Percentiles rank a stretch among this genome's conserved stretches.
Evolutionary conservation across 1,140 invertebrate genomes (phyloP).

Genomic region (Proctacanthus coquilletti): DNA sequence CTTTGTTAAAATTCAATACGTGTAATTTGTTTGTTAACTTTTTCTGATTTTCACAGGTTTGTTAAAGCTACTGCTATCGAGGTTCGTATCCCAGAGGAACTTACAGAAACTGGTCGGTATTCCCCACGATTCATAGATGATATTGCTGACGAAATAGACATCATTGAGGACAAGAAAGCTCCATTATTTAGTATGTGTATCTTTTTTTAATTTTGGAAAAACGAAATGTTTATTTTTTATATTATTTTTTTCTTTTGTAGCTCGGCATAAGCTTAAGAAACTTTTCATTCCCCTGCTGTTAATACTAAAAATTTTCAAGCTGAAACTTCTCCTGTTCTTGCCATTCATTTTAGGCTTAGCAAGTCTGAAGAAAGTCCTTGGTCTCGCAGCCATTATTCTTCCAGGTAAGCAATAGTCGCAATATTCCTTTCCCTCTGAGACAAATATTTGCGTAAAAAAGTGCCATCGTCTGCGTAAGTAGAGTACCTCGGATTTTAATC

Average conservation of each 20-base stretch:
- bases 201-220: neutral
- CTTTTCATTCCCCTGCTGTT: constrained; percentile 66
- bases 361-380: constrained; percentile 68
- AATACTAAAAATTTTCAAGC: constrained; percentile 66
- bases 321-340: constrained; percentile 63
- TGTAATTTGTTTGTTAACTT: too few species aligned
- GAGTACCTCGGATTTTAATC: too few species aligned
- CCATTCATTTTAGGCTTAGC: constrained; percentile 64
- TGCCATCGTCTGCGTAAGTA: neutral
- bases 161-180: constrained; percentile 63
- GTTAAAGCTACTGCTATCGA: constrained; percentile 60
- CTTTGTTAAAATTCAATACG: too few species aligned
- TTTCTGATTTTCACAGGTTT: constrained; percentile 36
- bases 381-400: constrained; percentile 56
- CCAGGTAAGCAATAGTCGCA: constrained; percentile 33
- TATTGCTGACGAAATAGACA: constrained; percentile 63
- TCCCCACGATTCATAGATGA: constrained; percentile 65
- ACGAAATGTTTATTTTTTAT: neutral
- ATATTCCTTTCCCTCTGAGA: neutral
- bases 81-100: constrained; percentile 47
- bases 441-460: too few species aligned
- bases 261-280: constrained; percentile 60
- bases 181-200: constrained; percentile 54
- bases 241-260: constrained; percentile 32
- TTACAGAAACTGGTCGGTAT: constrained; percentile 52